phyloP scores from a whole-genome alignment of 1,140 invertebrate genomes.

The Zophobas atratus region DNA sequence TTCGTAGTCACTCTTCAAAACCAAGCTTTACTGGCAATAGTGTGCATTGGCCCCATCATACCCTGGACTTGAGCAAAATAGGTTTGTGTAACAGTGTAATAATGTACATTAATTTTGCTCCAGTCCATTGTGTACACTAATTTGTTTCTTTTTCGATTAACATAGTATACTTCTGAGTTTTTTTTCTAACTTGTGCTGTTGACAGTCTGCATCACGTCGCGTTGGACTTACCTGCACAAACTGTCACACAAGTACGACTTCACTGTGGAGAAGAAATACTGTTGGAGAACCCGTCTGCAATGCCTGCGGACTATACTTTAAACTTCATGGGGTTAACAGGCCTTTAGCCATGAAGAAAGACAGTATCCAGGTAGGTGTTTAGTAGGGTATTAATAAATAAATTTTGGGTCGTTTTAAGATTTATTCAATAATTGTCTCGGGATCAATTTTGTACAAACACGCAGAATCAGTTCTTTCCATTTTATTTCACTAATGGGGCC shows the following conservation, averaged over 20 bases:
- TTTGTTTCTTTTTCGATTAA: background rate
- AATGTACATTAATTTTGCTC: constrained; percentile 12
- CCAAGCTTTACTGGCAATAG: constrained; percentile 21
- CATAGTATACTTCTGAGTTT: background rate
- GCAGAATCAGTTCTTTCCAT: no score
- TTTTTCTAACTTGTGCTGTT: constrained; percentile 12
- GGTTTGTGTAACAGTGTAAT: constrained; percentile 48
- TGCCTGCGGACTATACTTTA: constrained; percentile 94
- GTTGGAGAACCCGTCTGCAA: constrained; percentile 94
- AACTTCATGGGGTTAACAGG: constrained; percentile 89
- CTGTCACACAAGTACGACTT: constrained; percentile 89
- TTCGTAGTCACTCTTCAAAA: constrained; percentile 16
- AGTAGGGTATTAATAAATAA: background rate
- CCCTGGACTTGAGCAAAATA: constrained; percentile 52
- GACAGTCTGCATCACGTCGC: constrained; percentile 76
- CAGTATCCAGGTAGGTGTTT: constrained; percentile 80
- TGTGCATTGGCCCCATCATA: constrained; percentile 60
- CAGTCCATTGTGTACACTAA: constrained; percentile 8
- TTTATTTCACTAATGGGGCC: no score
- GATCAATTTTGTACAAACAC: no score
- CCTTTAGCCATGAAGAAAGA: constrained; percentile 97
- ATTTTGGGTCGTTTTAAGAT: background rate
- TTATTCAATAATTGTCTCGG: no score
- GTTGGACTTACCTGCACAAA: constrained; percentile 92
- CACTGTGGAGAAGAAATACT: constrained; percentile 91